These are phyloP conservation scores for Betta splendens DNA, from an alignment of 2,797 vertebrate species.

Conservation along the genomic window DNA sequence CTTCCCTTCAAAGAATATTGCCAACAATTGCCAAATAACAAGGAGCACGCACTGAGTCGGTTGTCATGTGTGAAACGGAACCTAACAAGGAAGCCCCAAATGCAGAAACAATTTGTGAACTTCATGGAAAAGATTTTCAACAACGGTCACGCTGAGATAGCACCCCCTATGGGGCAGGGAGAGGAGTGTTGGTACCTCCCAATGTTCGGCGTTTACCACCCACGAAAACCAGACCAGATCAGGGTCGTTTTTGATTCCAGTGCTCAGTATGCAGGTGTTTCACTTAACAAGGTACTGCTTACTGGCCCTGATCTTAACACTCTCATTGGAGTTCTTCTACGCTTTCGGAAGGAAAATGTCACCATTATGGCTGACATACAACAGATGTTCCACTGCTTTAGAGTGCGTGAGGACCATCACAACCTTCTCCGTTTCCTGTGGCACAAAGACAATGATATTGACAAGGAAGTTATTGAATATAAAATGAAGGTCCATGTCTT, in stretches of 20 bases:
- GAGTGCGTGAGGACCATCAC: slow-evolving; percentile 14
- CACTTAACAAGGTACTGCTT: slow-evolving; percentile 30
- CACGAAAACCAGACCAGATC: slow-evolving; percentile 16
- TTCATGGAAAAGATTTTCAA: slow-evolving; percentile 23
- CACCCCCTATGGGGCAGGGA: background rate
- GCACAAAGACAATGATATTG: slow-evolving; percentile 2
- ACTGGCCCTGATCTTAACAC: slow-evolving; percentile 18
- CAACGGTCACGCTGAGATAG: slow-evolving; percentile 8
- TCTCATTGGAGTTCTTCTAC: background rate
- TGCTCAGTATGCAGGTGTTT: background rate
- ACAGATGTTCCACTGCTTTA: slow-evolving; percentile 35
- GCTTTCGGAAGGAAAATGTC: slow-evolving; percentile 12
- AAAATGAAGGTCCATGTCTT: slow-evolving; percentile 4
- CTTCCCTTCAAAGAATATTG: slow-evolving; percentile 7
- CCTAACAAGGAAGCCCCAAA: slow-evolving; percentile 10
- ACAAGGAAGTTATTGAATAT: background rate
- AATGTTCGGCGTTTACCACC: slow-evolving; percentile 15
- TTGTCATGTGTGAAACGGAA: slow-evolving; percentile 9
- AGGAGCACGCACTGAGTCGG: background rate
- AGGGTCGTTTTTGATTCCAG: too few species aligned
- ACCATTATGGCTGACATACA: slow-evolving; percentile 5
- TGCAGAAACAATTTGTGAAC: slow-evolving; percentile 20
- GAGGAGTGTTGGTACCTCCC: slow-evolving; percentile 27
- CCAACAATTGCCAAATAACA: slow-evolving; percentile 21
- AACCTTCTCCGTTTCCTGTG: slow-evolving; percentile 12